Base-by-base conservation (phyloP, 2,888 invertebrate genomes). In the Noctua fimbriata region DNA sequence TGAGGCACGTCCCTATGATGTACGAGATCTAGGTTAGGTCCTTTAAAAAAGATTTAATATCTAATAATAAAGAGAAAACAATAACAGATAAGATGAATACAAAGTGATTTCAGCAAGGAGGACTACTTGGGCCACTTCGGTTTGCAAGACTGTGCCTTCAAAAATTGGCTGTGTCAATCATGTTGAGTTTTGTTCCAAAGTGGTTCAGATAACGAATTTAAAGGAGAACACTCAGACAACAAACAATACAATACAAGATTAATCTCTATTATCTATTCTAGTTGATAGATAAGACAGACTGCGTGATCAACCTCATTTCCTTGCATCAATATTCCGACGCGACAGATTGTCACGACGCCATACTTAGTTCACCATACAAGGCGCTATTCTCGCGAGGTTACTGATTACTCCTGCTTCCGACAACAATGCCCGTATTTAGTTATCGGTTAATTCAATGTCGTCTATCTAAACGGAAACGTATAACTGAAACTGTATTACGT, bases 321-420 rank as follows among this genome's bases (percentile, higher is more conserved):
- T 85, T 47, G 28, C 80, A 87, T 70, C 21, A 84, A 74, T 63
- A 75, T 52, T 32, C 74, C 49, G 70, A 81, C 44, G n/a, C 12
- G 75, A 74, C 85, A 66, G 76, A 86, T 36, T 21, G 18, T 47
- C 82, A 86, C 70, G 67, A 74, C 78, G 49, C 65, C 67, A 72
- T 79, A 85, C 74, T 73, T 78, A 77, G 83, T 87, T 88, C 73
- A 84, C 92, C 91, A 86, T 91, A 93, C 89, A 92, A 89, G 93
- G 94, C 73, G 77, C 60, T 89, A 85, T 85, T 76, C 32, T 36
- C 83, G 77, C 92, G 90, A 94, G 93, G 93, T 91, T 90, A 83
- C 79, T 82, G 82, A 85, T 88, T 73, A 86, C 70, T 77, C 32
- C 78, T 75, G 85, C 89, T 92, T 92, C 91, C 90, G 90, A 90